Conservation (phyloP, 1,140 invertebrate species). For the Bombus sibiricus region DNA sequence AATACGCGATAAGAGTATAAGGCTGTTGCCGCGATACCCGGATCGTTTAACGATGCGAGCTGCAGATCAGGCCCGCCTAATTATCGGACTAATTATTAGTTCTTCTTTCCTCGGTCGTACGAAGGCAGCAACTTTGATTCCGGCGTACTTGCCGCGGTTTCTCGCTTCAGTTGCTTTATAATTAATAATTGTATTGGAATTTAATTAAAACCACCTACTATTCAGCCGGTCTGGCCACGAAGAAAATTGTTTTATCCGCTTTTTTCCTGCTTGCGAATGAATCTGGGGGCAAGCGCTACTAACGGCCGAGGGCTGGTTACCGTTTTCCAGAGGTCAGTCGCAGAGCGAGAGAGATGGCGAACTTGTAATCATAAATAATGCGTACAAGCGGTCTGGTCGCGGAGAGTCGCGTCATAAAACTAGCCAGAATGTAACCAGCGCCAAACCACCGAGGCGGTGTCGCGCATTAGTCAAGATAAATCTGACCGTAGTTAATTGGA, state of each 20-base stretch:
- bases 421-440: conserved; percentile 33
- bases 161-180: neutral
- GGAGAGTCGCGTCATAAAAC: conserved; percentile 54
- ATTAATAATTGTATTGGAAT: conserved; percentile 36
- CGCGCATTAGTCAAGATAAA: conserved; percentile 62
- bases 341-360: neutral
- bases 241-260: conserved; percentile 11
- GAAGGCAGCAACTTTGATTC: neutral
- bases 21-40: neutral
- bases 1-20: neutral
- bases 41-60: conserved; percentile 11
- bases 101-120: neutral
- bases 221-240: neutral
- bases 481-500: conserved; percentile 63
- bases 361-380: conserved; percentile 60
- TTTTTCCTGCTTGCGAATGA: no score
- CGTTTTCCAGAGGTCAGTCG: neutral
- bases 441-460: conserved; percentile 45
- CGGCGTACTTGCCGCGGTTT: neutral
- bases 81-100: conserved; percentile 26
- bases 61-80: neutral
- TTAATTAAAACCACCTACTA: conserved; percentile 1
- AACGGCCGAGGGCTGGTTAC: neutral
- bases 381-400: conserved; percentile 17
- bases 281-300: neutral